Conservation (phyloP, 2,797 vertebrate genomes). For the Aeoliscus strigatus region DNA sequence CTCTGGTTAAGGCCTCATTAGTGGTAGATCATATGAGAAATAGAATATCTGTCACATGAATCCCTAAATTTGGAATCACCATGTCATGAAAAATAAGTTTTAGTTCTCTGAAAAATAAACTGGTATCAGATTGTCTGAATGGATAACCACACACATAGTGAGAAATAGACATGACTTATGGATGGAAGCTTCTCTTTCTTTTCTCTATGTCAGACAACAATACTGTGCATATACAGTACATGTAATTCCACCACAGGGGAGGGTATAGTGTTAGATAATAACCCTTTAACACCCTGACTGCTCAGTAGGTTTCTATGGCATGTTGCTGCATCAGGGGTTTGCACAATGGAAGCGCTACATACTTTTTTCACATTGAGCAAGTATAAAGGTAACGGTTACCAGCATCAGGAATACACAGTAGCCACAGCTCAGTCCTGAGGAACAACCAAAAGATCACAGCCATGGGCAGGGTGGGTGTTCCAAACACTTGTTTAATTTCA, state of each 20-base stretch:
- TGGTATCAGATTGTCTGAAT: background rate
- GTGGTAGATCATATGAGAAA: no score
- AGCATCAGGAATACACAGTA: constrained; percentile 38
- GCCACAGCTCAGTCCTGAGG: constrained; percentile 33
- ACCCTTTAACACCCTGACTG: constrained; percentile 50
- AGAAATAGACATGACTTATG: background rate
- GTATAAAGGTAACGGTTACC: constrained; percentile 67
- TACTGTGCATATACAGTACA: constrained; percentile 24
- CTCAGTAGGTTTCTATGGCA: constrained; percentile 52
- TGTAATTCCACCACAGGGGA: constrained; percentile 29
- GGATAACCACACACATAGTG: background rate
- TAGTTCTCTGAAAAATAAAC: no score
- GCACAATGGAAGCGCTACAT: constrained; percentile 52
- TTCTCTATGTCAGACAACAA: constrained; percentile 47
- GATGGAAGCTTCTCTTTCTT: constrained; percentile 49
- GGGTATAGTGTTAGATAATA: constrained; percentile 42
- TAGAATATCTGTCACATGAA: no score
- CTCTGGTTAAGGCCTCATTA: no score
- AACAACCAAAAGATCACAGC: constrained; percentile 29
- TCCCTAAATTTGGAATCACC: no score
- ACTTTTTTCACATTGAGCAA: constrained; percentile 41
- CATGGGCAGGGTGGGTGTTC: constrained; percentile 62
- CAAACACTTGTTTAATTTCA: background rate
- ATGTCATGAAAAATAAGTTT: no score
- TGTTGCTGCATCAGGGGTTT: constrained; percentile 67